A percentile compares a stretch with the other conserved stretches of the same genome.
Conservation (phyloP, 2,113 vertebrate species). For the Protobothrops flavoviridis region DNA sequence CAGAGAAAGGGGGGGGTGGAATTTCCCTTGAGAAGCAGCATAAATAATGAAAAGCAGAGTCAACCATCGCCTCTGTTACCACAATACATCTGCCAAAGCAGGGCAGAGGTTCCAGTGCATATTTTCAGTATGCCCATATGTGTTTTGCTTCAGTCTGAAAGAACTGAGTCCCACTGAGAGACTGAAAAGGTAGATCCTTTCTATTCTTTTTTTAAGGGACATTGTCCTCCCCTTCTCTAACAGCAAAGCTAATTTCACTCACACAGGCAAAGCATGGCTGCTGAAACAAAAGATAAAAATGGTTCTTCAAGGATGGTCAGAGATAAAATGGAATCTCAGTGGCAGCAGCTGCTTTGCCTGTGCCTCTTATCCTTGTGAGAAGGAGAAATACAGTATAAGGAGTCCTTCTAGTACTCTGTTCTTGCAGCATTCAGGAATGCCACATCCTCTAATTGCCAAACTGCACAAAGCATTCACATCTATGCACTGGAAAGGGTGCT, state of each 20-base stretch:
- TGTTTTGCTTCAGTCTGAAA: not conserved
- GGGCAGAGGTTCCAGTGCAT: not conserved
- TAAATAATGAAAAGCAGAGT: not conserved
- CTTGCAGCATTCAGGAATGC: not conserved
- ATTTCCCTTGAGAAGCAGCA: not conserved
- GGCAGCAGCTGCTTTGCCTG: not conserved
- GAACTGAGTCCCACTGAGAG: not conserved
- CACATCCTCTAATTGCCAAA: not conserved
- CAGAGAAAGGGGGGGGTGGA: not conserved
- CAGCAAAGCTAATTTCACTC: not conserved
- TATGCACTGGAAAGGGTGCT: not conserved
- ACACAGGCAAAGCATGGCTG: not conserved
- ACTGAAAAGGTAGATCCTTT: not conserved
- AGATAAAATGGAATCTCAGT: not conserved
- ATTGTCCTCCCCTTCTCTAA: not conserved
- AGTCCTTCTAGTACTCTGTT: not conserved
- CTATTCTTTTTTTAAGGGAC: not conserved
- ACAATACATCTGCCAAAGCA: not conserved
- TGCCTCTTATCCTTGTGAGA: not conserved
- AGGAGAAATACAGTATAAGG: not conserved
- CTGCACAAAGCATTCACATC: not conserved
- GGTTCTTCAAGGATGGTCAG: not conserved
- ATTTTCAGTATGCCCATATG: not conserved
- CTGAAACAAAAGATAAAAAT: not conserved
- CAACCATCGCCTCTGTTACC: not conserved